Evolutionary conservation across 2,888 invertebrate species (phyloP).

Genomic region (Standfussiana lucernea): DNA sequence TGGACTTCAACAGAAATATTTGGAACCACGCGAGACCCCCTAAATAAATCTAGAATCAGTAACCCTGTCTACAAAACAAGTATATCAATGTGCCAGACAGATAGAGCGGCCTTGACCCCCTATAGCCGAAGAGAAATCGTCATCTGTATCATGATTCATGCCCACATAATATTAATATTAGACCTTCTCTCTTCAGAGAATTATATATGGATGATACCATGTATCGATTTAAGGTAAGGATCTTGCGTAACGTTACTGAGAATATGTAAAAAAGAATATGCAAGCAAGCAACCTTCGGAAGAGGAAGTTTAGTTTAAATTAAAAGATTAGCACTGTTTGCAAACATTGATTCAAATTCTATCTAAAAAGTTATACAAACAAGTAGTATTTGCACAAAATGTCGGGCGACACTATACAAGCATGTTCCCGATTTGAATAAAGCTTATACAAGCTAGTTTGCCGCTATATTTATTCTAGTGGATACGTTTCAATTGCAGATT

Average conservation of each 20-base stretch:
- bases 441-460: constrained; percentile 75
- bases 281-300: not conserved
- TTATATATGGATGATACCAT: constrained; percentile 60
- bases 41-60: constrained; percentile 65
- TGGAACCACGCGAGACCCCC: constrained; percentile 24
- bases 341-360: constrained; percentile 24
- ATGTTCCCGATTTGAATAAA: constrained; percentile 68
- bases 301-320: constrained; percentile 41
- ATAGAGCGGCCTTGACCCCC: constrained; percentile 86
- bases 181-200: constrained; percentile 61
- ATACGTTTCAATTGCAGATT: constrained; percentile 85
- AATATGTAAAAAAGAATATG: constrained; percentile 28
- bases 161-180: constrained; percentile 62
- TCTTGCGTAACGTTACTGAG: constrained; percentile 50
- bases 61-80: constrained; percentile 67
- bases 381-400: constrained; percentile 62
- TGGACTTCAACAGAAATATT: not conserved
- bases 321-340: constrained; percentile 42
- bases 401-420: constrained; percentile 59
- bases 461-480: constrained; percentile 81
- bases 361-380: constrained; percentile 60
- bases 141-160: constrained; percentile 78
- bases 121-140: constrained; percentile 84
- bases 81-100: constrained; percentile 67
- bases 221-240: constrained; percentile 39